A percentile compares a stretch with the other conserved stretches of the same genome.
Conservation (phyloP, 2,888 invertebrate genomes). For the Lepidochrysops patricia region DNA sequence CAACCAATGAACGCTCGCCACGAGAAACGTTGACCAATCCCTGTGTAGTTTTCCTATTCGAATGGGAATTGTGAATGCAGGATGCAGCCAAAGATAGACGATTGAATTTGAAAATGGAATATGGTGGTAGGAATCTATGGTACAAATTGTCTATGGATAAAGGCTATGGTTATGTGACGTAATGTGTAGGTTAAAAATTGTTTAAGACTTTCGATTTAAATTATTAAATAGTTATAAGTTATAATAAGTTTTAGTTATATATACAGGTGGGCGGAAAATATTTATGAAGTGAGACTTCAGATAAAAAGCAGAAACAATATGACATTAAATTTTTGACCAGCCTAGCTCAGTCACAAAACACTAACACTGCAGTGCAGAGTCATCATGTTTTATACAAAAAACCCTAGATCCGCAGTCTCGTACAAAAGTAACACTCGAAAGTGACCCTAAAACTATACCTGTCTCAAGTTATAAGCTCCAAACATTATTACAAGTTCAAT, state of each 20-base stretch:
- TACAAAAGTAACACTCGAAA: too few species aligned
- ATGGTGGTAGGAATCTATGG: conserved; percentile 25
- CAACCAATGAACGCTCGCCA: too few species aligned
- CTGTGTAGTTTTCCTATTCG: background rate
- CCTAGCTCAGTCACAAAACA: background rate
- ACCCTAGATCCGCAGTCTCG: too few species aligned
- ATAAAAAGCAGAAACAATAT: too few species aligned
- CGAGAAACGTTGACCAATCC: too few species aligned
- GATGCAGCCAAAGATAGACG: conserved; percentile 4
- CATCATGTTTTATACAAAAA: background rate
- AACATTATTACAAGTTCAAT: too few species aligned
- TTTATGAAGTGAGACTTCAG: background rate
- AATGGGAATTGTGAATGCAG: background rate
- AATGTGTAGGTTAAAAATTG: background rate
- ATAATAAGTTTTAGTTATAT: conserved; percentile 7
- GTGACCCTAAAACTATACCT: too few species aligned
- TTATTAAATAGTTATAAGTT: conserved; percentile 10
- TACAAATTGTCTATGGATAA: conserved; percentile 6
- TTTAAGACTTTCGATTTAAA: background rate
- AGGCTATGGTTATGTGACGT: background rate
- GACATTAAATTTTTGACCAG: background rate
- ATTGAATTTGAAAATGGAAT: conserved; percentile 1
- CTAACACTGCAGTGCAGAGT: background rate
- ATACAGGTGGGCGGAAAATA: background rate
- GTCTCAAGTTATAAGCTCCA: too few species aligned